Evolutionary conservation across 1,140 invertebrate species (phyloP), one percentile per base, ranked within the genome.

Genomic region (Cylas formicarius): DNA sequence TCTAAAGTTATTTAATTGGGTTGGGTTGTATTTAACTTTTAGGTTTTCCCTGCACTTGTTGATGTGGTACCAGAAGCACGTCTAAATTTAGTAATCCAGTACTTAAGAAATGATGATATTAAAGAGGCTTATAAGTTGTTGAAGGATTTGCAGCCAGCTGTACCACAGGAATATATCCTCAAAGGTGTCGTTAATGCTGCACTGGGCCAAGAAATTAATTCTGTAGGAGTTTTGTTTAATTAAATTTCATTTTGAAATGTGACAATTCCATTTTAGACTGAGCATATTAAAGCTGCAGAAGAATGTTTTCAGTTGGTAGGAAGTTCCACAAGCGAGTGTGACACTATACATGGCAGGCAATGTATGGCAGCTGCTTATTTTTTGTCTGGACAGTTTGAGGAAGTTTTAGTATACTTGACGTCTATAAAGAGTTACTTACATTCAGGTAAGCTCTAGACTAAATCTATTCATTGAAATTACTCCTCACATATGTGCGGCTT

Each of bases 291-390:
- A 72, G 78, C 83, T 8, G 94, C 95, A 0, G 90, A 97, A 56
- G 90, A 97, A 65, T 97, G 90, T 66, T 95, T 97, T 57, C 92
- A 97, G 66, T 66, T 95, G 32, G 93, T 99, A 17, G 96, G 95
- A 29, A 90, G 90, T 51, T 96, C 90, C 20, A 86, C 86, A 2
- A 92, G 89, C 32, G 95, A 98, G 72, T 94, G 92, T 66, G 93
- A 95, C 70, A 92, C 86, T 9, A 90, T 90, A 59, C 86, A 84
- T 2, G 94, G 94, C 1, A 72, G 95, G 20, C 94, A 97, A 67
- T 95, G 92, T 61, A 97, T 97, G 93, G 91, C 94, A 1, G 94
- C 92, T 0, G 91, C 86, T 26, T 94, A 92, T 68, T 98, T 97
- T 66, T 72, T 98, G 2, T 80, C 90, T 20, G 82, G 83, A 36